Base-by-base conservation (phyloP, 2,797 vertebrate genomes). In the Danio jaintianensis region DNA sequence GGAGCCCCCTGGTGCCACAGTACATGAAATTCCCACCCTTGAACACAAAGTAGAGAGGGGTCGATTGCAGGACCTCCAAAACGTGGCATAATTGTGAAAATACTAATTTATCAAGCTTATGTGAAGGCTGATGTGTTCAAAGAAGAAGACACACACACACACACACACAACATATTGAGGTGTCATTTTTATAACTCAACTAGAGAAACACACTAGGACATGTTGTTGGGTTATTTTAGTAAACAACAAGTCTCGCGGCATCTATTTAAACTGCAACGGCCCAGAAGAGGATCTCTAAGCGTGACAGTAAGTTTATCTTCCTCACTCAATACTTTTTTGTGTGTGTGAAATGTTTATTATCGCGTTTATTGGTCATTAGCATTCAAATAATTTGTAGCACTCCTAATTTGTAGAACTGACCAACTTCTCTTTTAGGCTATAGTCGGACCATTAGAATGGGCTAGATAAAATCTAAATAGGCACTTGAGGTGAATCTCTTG, bases 1-100 rank as follows among this genome's bases (percentile, higher is more conserved):
- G 89, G 93, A 93, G 93, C 94, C 92, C 93, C 93, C 93, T 94
- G 94, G 93, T 83, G 94, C 90, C 91, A 87, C 83, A 50, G 83
- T 87, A 84, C 72, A 79, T 79, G 83, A 89, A 91, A 87, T 90
- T 76, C 82, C 71, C 84, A 84, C 88, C 90, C 67, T n/a, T 42
- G 64, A 53, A 68, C 59, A 64, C 82, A 83, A 71, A 83, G 40
- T 61, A 42, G 63, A 58, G 58, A 63, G 36, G 13, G 47, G 29
- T 47, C 1, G 1, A 50, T 56, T 52, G 7, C 29, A 4, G 4
- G 7, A 40, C 5, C 52, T 40, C 58, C 29, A 40, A 40, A 12
- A 20, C 16, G 40, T 2, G 7, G 15, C 16, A 40, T 7, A 52
- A 5, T 16, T 36, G 48, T 48, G 18, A 13, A 8, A 48, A 74